Evolutionary conservation across 2,797 vertebrate genomes (phyloP).

Genomic region (Aphelocoma californica): DNA sequence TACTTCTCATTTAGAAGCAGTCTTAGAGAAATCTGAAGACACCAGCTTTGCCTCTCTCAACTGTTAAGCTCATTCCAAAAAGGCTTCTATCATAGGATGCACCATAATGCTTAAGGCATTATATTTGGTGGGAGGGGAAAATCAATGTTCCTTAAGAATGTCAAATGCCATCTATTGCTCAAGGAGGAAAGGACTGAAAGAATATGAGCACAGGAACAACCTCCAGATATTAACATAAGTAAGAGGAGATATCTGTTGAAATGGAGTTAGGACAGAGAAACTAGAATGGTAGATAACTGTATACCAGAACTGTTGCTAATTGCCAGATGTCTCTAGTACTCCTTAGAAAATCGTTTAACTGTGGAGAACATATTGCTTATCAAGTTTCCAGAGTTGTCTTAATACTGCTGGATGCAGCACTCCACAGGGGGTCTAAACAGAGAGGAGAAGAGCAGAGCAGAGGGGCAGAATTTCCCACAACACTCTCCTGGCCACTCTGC

Average conservation of each 20-base stretch:
- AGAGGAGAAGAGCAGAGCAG: too few species aligned
- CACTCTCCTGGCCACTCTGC: rapidly evolving
- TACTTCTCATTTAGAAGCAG: neutral
- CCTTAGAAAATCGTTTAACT: neutral
- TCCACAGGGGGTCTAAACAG: neutral
- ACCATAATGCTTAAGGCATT: neutral
- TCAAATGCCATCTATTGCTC: neutral
- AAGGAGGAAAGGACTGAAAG: neutral
- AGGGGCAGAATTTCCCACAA: too few species aligned
- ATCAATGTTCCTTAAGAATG: neutral
- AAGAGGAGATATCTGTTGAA: neutral
- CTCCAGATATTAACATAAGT: neutral
- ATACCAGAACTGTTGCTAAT: neutral
- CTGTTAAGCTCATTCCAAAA: neutral
- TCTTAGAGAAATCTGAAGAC: neutral
- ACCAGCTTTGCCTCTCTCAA: neutral
- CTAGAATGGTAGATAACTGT: neutral
- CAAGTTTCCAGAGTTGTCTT: neutral
- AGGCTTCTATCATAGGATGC: neutral
- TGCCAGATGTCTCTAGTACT: neutral
- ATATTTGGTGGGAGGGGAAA: neutral
- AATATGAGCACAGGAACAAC: neutral
- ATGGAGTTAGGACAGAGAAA: neutral
- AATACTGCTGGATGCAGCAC: neutral
- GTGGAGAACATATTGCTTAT: neutral